Base-by-base conservation (phyloP, 2,888 invertebrate genomes). In the Aphelenchoides bicaudatus region DNA sequence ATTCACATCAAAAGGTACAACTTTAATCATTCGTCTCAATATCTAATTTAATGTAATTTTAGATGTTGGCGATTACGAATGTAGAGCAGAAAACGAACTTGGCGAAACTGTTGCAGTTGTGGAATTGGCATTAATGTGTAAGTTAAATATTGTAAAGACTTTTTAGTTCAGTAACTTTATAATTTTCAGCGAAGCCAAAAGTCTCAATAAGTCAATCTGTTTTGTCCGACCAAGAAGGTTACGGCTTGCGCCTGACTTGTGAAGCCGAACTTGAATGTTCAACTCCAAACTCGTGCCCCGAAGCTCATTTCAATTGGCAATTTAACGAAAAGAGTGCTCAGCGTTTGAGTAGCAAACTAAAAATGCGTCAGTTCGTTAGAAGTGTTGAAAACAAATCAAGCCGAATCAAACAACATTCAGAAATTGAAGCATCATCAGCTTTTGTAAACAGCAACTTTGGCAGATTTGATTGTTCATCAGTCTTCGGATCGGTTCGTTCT, bases 291-390 rank as follows among this genome's bases (percentile, higher is more conserved):
- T 66, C 67, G 23, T 75, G 75, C 48, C 74, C 74, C 1, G 75
- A 74, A 56, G 66, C 70, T 0, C 51, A 71, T 10, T 70, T 74
- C 47, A 63, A 70, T 28, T 75, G 72, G 71, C 62, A 65, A 19
- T 67, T 74, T 38, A 73, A 75, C 46, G 71, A 74, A 29, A 61
- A 62, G 29, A 67, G 70, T 2, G 31, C 59, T 1, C 25, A 39
- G 37, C 64, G 66, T n/a, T 8, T 66, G 13, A 21, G 28, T 25
- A 28, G 52, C 31, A 25, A 37, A 1, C 25, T 51, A 2, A 21
- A 28, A 2, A 28, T 51, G 16, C 52, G 52, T 2, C 52, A 51
- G 21, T 51, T 51, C 25, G 37, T 30, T 23, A n/a, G 52, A 27
- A 51, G 52, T 34, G 16, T 38, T 2, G 52, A 38, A 16, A 27